Base-by-base conservation (phyloP, 2,113 vertebrate genomes). In the Colossoma macropomum region DNA sequence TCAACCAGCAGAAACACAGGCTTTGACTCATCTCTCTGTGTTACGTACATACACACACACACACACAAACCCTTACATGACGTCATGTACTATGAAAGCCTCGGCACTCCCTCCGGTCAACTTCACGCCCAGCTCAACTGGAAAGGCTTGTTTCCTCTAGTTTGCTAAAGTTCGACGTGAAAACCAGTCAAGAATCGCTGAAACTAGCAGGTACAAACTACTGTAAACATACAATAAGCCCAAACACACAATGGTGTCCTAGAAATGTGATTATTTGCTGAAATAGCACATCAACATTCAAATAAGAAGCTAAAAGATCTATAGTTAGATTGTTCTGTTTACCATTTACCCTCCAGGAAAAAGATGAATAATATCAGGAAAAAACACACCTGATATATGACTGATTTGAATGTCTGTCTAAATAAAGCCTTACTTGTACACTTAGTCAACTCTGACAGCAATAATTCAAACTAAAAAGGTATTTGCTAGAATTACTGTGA, bases 101-200 rank as follows among this genome's bases (percentile, higher is more conserved):
- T 63, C 2, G 78, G 48, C 86, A 81, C 86, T 45, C 88, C 86
- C 88, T 88, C 85, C 88, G 72, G 89, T 88, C 88, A 79, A 82
- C 83, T 80, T 89, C 90, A 88, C 92, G 90, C 93, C 93, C 89
- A 89, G 90, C 69, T 88, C 62, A 86, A 94, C 94, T 87, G 89
- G 94, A 93, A 92, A 89, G 87, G 92, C 94, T 88, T 86, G 93
- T 94, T 95, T 79, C 56, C 76, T 77, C 65, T 25, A 32, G 70
- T n/a, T 71, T 38, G 75, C 34, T 25, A 45, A 4, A 45, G 5
- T 19, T 19, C 32, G 28, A 66, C 12, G 28, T 13, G 11, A 66
- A 32, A 32, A 15, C 11, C 62, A 28, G 28, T 15, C 62, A 65
- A 28, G 28, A 66, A 32, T 32, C 17, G 30, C n/a, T 66, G 28